Evolutionary conservation across 2,797 vertebrate genomes (phyloP), one percentile per base, ranked within the genome.

Genomic region (Enteromius trimaculatus): DNA sequence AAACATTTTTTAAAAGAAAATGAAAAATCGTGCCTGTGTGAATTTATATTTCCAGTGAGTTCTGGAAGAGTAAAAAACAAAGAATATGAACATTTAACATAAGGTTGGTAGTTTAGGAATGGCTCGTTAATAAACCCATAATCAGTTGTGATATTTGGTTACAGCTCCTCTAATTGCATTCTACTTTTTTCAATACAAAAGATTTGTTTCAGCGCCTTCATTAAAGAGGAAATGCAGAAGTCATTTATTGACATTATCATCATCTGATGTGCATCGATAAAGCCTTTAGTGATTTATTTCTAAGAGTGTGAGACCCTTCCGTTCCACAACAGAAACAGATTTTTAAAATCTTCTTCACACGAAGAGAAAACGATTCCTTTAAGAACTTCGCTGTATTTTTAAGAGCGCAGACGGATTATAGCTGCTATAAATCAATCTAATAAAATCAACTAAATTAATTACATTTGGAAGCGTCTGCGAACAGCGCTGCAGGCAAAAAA

Each of bases 401-500:
- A 29, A 47, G 23, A 62, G 23, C 26, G 5, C 23, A 31, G 26
- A 21, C 26, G 1, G 44, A 31, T 47, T 1, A 44, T 26, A 71
- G 23, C 16, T 47, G 23, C 42, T 31, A 51, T 31, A 31, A 71
- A 31, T 71, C 68, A 71, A 16, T 47, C 37, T 69, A 42, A 69
- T 69, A 14, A 69, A 42, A 19, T 29, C 44, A 71, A 1, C 9
- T 72, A 1, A 72, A 72, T 34, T 1, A 31, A 72, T 72, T 21
- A 71, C 14, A 71, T 71, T 10, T 19, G 69, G n/a, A 72, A 51
- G 62, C 60, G 60, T 62, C 60, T 62, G 26, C 60, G 26, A 64
- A 64, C 60, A 64, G 60, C 62, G 62, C 62, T 31, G 14, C 14
- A 31, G 62, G 29, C 62, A 65, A 34, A 34, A 34, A 7, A 31